A percentile compares a stretch with the other conserved stretches of the same genome.
These are phyloP conservation scores for Eulemur rubriventer DNA, from an alignment of 2,797 vertebrate species.

Conservation along the genomic window DNA sequence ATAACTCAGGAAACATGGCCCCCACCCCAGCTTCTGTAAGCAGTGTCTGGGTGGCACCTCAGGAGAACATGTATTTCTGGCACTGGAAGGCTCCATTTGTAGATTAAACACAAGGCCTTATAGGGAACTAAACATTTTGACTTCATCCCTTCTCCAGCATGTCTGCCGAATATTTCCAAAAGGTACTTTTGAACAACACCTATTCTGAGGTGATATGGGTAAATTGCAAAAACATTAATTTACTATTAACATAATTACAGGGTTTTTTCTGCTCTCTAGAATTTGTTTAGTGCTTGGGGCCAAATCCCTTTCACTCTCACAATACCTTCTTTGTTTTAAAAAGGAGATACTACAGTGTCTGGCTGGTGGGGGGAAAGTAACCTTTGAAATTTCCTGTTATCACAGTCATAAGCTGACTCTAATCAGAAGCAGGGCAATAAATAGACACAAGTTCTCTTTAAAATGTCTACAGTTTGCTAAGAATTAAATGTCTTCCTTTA, in stretches of 20 bases:
- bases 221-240: conserved; percentile 79
- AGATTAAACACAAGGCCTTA: not conserved
- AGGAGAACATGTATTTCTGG: not conserved
- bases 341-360: not conserved
- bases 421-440: conserved; percentile 42
- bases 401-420: conserved; percentile 25
- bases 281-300: conserved; percentile 44
- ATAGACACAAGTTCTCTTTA: not conserved
- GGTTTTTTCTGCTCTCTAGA: conserved; percentile 47
- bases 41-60: rapidly evolving
- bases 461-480: conserved; percentile 65
- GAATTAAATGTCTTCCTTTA: conserved; percentile 72
- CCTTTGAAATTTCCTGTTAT: conserved; percentile 75
- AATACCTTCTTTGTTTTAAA: conserved; percentile 75
- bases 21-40: not conserved
- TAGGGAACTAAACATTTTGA: conserved; percentile 45
- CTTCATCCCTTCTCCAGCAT: conserved; percentile 7
- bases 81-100: not conserved
- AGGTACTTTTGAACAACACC: conserved; percentile 57
- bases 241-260: conserved; percentile 75
- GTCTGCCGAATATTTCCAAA: conserved; percentile 62
- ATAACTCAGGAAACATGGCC: not conserved
- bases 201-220: conserved; percentile 69
- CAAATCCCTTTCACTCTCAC: conserved; percentile 67
- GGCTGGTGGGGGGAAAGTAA: not conserved